Percentiles rank a stretch among this genome's conserved stretches.
Evolutionary conservation across 2,797 vertebrate species (phyloP).

Genomic region (Oceanodroma leucorhoa): DNA sequence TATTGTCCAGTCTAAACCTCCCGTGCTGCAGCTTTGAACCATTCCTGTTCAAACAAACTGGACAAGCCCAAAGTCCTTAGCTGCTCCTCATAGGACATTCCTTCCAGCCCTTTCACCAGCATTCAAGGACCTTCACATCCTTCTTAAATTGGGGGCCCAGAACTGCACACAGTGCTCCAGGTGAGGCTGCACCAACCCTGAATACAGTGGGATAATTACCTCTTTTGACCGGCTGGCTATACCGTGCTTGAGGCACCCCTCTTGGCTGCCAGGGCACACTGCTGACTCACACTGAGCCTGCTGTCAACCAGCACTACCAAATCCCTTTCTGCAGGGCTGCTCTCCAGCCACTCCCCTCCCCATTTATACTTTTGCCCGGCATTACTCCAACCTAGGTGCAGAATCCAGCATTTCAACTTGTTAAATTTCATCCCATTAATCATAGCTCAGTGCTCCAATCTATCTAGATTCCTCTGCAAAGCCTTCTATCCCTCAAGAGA

Average conservation of each 20-base stretch:
- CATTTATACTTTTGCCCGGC: fast-evolving
- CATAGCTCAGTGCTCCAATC: neutral
- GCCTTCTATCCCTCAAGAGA: neutral
- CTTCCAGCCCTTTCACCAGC: too few species aligned
- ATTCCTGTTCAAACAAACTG: neutral
- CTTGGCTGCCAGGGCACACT: neutral
- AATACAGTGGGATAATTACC: too few species aligned
- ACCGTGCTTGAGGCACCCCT: neutral
- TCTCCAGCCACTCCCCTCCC: neutral
- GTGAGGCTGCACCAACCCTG: neutral
- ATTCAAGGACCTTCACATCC: neutral
- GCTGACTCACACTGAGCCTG: neutral
- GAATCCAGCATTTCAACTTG: neutral
- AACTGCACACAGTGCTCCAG: neutral
- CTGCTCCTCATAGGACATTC: too few species aligned
- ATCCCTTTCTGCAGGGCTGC: neutral
- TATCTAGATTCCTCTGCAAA: neutral
- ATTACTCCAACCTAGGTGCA: neutral
- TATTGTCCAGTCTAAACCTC: neutral
- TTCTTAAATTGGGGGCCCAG: neutral
- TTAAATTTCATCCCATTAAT: neutral
- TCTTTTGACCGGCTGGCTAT: too few species aligned
- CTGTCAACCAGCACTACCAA: neutral
- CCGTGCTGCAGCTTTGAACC: neutral
- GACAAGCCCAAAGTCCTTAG: too few species aligned